Evolutionary conservation across 2,797 vertebrate genomes (phyloP), one percentile per base, ranked within the genome.

Genomic region (Apodemus agrarius): DNA sequence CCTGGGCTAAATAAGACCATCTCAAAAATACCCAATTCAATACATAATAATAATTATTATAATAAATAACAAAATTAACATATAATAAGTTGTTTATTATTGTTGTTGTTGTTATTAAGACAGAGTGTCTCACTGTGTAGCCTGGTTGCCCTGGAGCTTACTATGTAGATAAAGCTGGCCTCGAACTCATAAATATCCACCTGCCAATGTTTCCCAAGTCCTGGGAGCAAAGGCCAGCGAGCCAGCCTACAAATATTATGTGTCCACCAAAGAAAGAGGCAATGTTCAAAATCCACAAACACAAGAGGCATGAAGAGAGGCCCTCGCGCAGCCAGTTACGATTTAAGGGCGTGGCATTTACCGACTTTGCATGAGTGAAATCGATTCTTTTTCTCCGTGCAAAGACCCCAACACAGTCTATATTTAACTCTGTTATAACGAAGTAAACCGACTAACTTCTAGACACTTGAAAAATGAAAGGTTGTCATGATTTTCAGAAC

Each of bases 401-500:
- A 89, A 37, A 75, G 31, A 94, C 14, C 65, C 82, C 90, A 96
- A 46, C 54, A 19, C 31, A 74, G 89, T 86, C 90, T 75, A 3
- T 14, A 81, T 61, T 86, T 94, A 92, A 65, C 85, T 95, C n/a
- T 65, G 65, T 83, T 75, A 86, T 61, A 96, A 67, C n/a, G 31
- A 69, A 69, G 31, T 52, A 57, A 91, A 80, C 7, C 29, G 29
- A 84, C 13, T 61, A 34, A 92, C 34, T 83, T 84, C 10, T 78
- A 19, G n/a, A 96, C 37, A 2, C 46, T 65, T 93, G 54, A 81
- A 93, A 93, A 93, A 74, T 65, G n/a, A 92, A 94, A 94, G 89
- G 31, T 79, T 84, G 74, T 7, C 31, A 31, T 49, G 26, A 40
- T 63, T 90, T 96, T 93, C 91, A 96, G 74, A 83, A 80, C 54